Evolutionary conservation across 2,113 vertebrate species (phyloP).

Genomic region (Equus quagga): DNA sequence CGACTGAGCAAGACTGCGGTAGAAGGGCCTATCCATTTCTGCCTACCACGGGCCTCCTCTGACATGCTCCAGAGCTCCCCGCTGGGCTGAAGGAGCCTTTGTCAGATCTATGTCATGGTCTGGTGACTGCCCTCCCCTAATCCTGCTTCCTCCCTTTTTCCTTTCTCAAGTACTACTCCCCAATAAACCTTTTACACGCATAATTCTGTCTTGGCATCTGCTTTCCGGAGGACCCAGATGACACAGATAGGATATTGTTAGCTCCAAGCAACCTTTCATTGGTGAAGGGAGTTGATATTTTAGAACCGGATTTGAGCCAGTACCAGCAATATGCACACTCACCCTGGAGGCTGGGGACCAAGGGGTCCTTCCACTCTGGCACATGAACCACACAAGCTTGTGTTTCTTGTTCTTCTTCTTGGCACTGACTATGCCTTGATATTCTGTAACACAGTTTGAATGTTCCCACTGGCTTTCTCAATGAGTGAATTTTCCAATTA

Average conservation of each 20-base stretch:
- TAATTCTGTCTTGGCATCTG: neutral
- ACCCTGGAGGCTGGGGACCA: neutral
- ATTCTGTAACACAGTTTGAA: neutral
- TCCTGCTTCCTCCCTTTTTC: neutral
- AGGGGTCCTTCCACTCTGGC: neutral
- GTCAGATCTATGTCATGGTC: neutral
- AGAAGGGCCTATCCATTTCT: neutral
- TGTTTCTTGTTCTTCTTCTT: constrained; percentile 46
- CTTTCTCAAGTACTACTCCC: neutral
- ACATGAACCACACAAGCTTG: neutral
- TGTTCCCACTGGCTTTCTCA: constrained; percentile 10
- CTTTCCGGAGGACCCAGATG: neutral
- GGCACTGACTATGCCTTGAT: neutral
- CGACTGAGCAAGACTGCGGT: neutral
- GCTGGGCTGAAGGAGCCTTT: neutral
- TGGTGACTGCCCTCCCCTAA: neutral
- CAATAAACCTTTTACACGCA: neutral
- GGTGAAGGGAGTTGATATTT: neutral
- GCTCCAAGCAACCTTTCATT: neutral
- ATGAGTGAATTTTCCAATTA: neutral
- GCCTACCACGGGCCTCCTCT: neutral
- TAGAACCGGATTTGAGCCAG: neutral
- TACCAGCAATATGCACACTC: neutral
- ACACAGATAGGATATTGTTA: neutral
- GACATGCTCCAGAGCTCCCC: neutral